These are phyloP conservation scores for Proteles cristata DNA, from an alignment of 2,113 vertebrate species.

Conservation along the genomic window DNA sequence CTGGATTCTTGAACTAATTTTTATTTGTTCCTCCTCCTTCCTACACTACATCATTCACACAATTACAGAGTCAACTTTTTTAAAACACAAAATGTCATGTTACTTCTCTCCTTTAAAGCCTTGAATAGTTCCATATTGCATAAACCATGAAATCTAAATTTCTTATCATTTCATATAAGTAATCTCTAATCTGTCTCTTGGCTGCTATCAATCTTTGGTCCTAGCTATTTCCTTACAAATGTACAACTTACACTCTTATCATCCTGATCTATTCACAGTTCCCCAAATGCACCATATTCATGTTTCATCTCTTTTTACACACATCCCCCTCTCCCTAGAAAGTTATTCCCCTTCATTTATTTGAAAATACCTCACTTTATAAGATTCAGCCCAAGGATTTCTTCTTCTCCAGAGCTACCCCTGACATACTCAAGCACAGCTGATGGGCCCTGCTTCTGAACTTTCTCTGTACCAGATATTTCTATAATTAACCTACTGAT, in stretches of 20 bases:
- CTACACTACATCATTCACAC: neutral
- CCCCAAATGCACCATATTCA: neutral
- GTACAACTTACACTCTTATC: neutral
- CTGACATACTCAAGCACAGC: neutral
- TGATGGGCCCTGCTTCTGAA: neutral
- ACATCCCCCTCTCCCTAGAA: neutral
- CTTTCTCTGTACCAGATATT: neutral
- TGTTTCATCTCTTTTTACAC: neutral
- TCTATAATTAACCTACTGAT: neutral
- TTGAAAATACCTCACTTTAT: neutral
- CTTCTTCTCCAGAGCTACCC: neutral
- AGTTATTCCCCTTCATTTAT: conserved; percentile 14
- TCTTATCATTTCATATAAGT: neutral
- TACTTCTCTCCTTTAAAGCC: neutral
- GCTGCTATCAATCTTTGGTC: neutral
- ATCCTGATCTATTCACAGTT: neutral
- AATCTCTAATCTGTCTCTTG: neutral
- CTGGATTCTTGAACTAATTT: neutral
- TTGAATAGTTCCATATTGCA: neutral
- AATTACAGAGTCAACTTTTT: neutral
- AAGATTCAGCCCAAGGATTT: neutral
- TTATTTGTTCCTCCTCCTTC: neutral
- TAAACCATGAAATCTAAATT: conserved; percentile 26
- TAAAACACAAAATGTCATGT: neutral
- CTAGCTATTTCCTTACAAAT: conserved; percentile 16